Conservation (phyloP, 35 echinoderm and acorn worm species). For the Chiridota heheva region DNA sequence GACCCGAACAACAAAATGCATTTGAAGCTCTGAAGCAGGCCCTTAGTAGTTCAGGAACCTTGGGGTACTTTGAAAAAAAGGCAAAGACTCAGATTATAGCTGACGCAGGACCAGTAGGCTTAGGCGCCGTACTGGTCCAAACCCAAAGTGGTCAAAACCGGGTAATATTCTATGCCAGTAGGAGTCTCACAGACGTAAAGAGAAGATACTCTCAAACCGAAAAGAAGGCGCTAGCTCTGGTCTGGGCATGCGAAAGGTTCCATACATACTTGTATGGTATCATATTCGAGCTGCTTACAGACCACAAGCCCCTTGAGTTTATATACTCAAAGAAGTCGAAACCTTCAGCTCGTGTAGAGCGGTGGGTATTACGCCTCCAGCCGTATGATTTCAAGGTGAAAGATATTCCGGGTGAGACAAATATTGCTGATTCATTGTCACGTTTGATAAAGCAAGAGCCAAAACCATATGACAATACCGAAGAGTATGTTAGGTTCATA, state of each 20-base stretch:
- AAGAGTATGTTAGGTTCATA: slow-evolving; percentile 26
- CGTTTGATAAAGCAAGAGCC: no score
- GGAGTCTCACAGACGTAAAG: slow-evolving; percentile 33
- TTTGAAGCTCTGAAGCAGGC: slow-evolving; percentile 14
- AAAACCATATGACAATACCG: slow-evolving; percentile 3
- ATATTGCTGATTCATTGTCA: slow-evolving; percentile 40
- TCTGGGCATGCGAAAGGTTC: slow-evolving; percentile 62
- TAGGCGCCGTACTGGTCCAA: slow-evolving; percentile 61
- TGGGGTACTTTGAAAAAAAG: slow-evolving; percentile 37
- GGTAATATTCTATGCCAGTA: no score
- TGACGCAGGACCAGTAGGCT: slow-evolving; percentile 63
- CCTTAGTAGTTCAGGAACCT: not conserved
- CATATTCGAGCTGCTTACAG: slow-evolving; percentile 51
- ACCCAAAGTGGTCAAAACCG: slow-evolving; percentile 21
- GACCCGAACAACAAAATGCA: slow-evolving; percentile 9
- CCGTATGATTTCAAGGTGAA: slow-evolving; percentile 33
- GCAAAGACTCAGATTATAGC: slow-evolving; percentile 29
- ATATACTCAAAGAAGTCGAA: slow-evolving; percentile 32
- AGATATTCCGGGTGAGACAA: slow-evolving; percentile 18
- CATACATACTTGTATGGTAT: slow-evolving; percentile 55
- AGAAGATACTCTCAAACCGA: slow-evolving; percentile 65
- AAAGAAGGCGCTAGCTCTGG: slow-evolving; percentile 58
- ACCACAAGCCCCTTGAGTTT: slow-evolving; percentile 50
- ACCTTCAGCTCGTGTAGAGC: slow-evolving; percentile 7
- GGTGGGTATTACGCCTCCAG: slow-evolving; percentile 29